phyloP scores from a whole-genome alignment of 1,140 invertebrate species.

The Lerema accius region DNA sequence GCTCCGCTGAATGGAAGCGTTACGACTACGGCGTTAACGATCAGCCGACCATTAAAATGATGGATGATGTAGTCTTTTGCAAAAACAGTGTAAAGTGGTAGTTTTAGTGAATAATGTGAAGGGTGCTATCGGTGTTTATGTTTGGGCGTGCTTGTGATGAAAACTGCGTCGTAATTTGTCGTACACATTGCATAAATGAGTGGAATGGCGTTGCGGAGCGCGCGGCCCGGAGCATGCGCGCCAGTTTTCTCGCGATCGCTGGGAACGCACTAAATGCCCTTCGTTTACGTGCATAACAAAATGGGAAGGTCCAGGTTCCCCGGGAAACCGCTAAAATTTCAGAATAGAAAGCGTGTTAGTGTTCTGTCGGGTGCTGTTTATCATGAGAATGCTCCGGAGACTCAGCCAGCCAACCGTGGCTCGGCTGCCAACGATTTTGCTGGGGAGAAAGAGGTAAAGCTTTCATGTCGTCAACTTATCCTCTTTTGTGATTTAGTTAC shows the following conservation, averaged over 20 bases:
- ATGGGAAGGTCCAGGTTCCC: constrained; percentile 89
- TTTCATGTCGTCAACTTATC: constrained; percentile 40
- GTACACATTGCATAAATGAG: constrained; percentile 82
- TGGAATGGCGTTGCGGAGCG: constrained; percentile 81
- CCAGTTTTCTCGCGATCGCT: constrained; percentile 79
- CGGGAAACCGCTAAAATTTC: constrained; percentile 92
- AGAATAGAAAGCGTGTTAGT: constrained; percentile 91
- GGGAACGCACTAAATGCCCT: constrained; percentile 79
- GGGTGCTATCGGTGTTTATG: constrained; percentile 73
- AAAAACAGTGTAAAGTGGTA: constrained; percentile 77
- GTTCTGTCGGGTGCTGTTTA: constrained; percentile 84
- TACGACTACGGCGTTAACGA: constrained; percentile 75
- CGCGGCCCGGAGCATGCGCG: constrained; percentile 82
- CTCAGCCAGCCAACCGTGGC: constrained; percentile 72
- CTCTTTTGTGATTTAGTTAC: constrained; percentile 44
- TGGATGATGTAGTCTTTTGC: constrained; percentile 77
- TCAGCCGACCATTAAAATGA: constrained; percentile 80
- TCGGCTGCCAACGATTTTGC: constrained; percentile 71
- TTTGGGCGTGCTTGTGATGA: constrained; percentile 71
- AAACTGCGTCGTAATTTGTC: constrained; percentile 81
- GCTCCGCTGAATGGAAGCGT: constrained; percentile 77
- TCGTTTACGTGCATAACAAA: constrained; percentile 80
- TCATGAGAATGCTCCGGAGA: constrained; percentile 75
- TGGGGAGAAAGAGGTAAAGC: constrained; percentile 79
- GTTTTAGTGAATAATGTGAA: constrained; percentile 77